Evolutionary conservation across 1,140 invertebrate genomes (phyloP).

Genomic region (Agrypnia vestita): DNA sequence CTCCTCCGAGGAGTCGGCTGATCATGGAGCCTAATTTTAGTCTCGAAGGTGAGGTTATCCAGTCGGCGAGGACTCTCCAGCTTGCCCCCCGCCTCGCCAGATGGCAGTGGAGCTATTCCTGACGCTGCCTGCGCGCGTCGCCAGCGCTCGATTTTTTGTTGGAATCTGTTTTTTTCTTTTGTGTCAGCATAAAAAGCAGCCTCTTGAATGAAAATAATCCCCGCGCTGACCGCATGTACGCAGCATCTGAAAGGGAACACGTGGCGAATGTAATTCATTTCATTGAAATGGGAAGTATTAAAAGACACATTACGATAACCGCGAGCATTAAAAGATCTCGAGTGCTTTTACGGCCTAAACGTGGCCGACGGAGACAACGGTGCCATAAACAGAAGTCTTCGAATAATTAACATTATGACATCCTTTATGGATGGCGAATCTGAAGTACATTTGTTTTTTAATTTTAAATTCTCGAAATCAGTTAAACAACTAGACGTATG

Average conservation of each 20-base stretch:
- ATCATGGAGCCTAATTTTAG: neutral
- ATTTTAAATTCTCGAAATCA: no score
- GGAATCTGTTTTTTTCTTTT: constrained; percentile 8
- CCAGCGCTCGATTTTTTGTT: constrained; percentile 3
- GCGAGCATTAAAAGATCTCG: neutral
- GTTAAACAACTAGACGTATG: no score
- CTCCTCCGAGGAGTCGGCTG: neutral
- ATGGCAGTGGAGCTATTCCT: constrained; percentile 12
- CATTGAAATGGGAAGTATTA: neutral
- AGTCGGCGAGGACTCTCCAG: neutral
- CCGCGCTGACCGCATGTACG: constrained; percentile 13
- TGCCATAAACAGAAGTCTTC: no score
- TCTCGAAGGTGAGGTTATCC: constrained; percentile 3
- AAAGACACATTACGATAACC: constrained; percentile 1
- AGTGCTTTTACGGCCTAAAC: no score
- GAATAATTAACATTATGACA: no score
- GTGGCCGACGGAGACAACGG: no score
- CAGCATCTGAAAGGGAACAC: constrained; percentile 12
- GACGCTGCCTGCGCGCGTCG: constrained; percentile 3
- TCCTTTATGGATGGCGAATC: no score
- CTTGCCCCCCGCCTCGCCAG: constrained; percentile 22
- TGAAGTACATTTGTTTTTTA: no score
- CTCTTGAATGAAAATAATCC: constrained; percentile 15
- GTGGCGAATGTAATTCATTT: constrained; percentile 17
- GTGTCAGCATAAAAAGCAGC: constrained; percentile 16